These are phyloP conservation scores for Drosophila falleni DNA, from an alignment of 2,888 invertebrate species.

Conservation along the genomic window DNA sequence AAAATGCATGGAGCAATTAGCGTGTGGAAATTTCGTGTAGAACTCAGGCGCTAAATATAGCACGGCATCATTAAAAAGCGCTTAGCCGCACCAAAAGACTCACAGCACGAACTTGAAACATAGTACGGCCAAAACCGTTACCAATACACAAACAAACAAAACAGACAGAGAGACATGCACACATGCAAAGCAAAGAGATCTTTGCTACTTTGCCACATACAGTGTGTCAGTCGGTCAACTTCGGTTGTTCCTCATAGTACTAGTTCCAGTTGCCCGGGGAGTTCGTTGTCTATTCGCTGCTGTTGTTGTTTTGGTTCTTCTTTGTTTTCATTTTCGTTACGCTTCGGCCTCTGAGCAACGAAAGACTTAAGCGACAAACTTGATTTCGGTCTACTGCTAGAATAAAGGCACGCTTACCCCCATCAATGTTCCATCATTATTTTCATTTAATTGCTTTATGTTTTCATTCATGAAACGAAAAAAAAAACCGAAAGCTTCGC, in stretches of 20 bases:
- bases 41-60: conserved; percentile 73
- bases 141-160: conserved; percentile 6
- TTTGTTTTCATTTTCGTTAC: conserved; percentile 81
- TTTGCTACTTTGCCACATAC: conserved; percentile 38
- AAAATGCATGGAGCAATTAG: conserved; percentile 67
- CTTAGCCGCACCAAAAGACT: conserved; percentile 57
- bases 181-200: conserved; percentile 24
- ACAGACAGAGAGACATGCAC: conserved; percentile 7
- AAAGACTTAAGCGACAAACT: conserved; percentile 75
- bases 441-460: conserved; percentile 67
- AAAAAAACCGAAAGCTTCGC: conserved; percentile 45
- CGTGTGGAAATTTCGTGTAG: conserved; percentile 63
- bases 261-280: conserved; percentile 16
- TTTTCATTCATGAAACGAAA: conserved; percentile 56
- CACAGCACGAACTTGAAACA: conserved; percentile 62
- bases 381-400: conserved; percentile 32
- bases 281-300: conserved; percentile 42
- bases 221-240: conserved; percentile 80
- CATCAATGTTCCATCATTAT: conserved; percentile 40
- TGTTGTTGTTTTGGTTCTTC: conserved; percentile 23
- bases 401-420: conserved; percentile 22
- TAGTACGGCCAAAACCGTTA: conserved; percentile 64
- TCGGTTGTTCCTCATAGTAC: conserved; percentile 8
- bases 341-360: conserved; percentile 51
- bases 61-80: conserved; percentile 77